Evolutionary conservation across 2,113 vertebrate species (phyloP).

Genomic region (Delphinapterus leucas): DNA sequence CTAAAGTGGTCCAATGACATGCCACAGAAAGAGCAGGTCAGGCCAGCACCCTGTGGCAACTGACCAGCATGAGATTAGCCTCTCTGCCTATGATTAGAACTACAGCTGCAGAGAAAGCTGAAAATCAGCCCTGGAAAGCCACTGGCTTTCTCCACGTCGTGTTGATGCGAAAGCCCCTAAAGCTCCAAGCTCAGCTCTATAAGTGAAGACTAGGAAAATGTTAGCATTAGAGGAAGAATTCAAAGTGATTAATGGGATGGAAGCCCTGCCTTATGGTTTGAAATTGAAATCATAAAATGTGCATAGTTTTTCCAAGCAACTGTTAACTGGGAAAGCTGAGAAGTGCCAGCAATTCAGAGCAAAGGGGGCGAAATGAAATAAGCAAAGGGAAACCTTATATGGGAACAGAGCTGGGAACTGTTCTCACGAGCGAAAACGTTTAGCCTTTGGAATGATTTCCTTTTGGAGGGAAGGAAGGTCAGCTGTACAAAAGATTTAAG

Average conservation of each 20-base stretch:
- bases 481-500: neutral
- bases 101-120: neutral
- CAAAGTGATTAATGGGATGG: neutral
- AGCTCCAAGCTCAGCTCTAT: neutral
- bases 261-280: neutral
- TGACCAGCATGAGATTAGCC: neutral
- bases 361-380: neutral
- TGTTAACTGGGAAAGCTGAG: conserved; percentile 27
- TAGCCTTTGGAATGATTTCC: neutral
- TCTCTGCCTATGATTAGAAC: neutral
- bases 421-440: neutral
- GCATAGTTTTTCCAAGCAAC: conserved; percentile 23
- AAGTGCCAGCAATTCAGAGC: neutral
- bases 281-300: conserved; percentile 51
- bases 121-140: neutral
- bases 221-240: conserved; percentile 44
- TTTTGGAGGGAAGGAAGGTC: neutral
- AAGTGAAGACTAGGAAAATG: neutral
- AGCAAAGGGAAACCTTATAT: neutral
- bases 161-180: neutral
- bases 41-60: neutral
- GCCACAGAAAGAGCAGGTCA: neutral
- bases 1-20: neutral
- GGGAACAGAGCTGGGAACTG: neutral
- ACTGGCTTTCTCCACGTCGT: neutral